Percentiles rank a stretch among this genome's conserved stretches.
Evolutionary conservation across 2,888 invertebrate genomes (phyloP).

Genomic region (Nudaria mundana): DNA sequence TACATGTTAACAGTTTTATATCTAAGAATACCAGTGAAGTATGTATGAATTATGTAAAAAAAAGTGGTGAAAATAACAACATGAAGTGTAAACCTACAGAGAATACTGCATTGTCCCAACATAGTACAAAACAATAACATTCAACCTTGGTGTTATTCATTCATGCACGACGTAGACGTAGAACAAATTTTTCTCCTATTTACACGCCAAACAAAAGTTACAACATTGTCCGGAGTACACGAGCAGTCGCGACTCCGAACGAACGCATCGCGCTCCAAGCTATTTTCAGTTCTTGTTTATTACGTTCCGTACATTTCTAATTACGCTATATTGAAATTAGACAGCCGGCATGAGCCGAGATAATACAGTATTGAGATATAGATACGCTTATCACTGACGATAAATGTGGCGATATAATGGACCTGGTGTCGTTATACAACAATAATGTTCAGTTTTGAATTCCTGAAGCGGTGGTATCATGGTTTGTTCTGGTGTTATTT

Average conservation of each 20-base stretch:
- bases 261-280: constrained; percentile 45
- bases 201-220: constrained; percentile 63
- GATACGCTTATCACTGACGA: constrained; percentile 56
- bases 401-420: constrained; percentile 60
- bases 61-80: constrained; percentile 13
- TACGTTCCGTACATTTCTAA: constrained; percentile 40
- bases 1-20: too few relatives aligned
- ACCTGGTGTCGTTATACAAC: constrained; percentile 45
- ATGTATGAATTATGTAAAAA: neutral
- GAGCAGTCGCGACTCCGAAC: constrained; percentile 53
- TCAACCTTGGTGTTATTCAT: constrained; percentile 67
- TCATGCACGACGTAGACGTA: constrained; percentile 68
- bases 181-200: constrained; percentile 72
- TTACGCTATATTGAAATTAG: constrained; percentile 34
- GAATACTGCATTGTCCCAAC: constrained; percentile 45
- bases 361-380: constrained; percentile 44
- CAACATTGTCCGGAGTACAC: constrained; percentile 51
- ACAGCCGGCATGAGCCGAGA: constrained; percentile 20
- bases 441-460: constrained; percentile 75
- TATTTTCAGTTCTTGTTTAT: constrained; percentile 45
- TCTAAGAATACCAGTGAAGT: neutral
- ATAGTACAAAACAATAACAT: constrained; percentile 56
- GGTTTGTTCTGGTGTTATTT: constrained; percentile 51
- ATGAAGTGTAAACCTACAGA: constrained; percentile 22
- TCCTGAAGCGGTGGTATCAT: constrained; percentile 73